A percentile compares a stretch with the other conserved stretches of the same genome.
Conservation (phyloP, 2,888 invertebrate species). For the Eutolmus rufibarbis region DNA sequence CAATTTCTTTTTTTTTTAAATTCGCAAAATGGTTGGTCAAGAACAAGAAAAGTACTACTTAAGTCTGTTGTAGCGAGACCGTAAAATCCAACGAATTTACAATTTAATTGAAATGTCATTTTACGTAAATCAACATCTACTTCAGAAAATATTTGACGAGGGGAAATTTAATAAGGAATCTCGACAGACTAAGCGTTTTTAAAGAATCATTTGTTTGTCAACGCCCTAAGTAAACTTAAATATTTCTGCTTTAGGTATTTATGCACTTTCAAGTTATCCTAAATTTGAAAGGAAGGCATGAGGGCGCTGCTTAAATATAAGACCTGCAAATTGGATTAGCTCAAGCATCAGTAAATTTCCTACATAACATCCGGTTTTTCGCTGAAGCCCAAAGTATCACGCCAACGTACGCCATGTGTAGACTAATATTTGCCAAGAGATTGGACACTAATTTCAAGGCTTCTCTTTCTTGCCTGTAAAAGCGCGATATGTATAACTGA, state of each 20-base stretch:
- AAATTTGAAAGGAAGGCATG: background rate
- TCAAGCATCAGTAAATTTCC: background rate
- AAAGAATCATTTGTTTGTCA: background rate
- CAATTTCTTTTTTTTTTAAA: background rate
- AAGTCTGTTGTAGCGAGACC: background rate
- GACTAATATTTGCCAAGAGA: background rate
- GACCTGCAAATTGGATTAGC: background rate
- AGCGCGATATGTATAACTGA: background rate
- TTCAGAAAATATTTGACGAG: background rate
- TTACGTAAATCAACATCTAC: background rate
- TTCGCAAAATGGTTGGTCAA: background rate
- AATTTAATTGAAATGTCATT: background rate
- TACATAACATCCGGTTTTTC: background rate
- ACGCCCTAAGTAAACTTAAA: background rate
- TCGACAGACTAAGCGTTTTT: background rate
- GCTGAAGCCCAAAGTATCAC: background rate
- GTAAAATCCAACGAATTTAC: background rate
- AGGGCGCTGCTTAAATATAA: background rate
- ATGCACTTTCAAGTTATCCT: background rate
- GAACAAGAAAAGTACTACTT: background rate
- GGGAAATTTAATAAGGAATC: background rate
- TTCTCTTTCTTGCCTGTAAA: background rate
- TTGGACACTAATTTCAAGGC: background rate
- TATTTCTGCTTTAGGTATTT: background rate
- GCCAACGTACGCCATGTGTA: background rate